phyloP scores from a whole-genome alignment of 2,797 vertebrate genomes.

The Chelon auratus region DNA sequence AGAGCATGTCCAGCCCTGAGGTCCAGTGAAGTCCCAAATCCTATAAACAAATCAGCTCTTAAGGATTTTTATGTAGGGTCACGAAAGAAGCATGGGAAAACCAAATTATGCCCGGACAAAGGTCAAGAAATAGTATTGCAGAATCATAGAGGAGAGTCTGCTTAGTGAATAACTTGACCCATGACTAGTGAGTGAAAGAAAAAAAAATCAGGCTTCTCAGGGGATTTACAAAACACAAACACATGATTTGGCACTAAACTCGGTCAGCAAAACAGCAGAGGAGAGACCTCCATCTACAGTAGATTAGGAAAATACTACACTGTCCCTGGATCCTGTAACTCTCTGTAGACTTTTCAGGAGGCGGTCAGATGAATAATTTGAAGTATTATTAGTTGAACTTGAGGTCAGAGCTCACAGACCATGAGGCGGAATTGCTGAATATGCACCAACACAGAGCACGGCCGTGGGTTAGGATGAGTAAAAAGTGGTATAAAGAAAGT shows the following conservation, averaged over 20 bases:
- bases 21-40: constrained; percentile 36
- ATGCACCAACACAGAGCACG: too few species aligned
- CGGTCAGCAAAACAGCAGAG: constrained; percentile 32
- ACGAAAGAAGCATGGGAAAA: constrained; percentile 57
- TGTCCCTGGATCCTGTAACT: background rate
- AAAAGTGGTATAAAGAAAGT: too few species aligned
- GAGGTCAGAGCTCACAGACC: too few species aligned
- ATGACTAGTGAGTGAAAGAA: constrained; percentile 41
- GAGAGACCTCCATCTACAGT: constrained; percentile 18
- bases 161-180: constrained; percentile 55
- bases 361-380: background rate
- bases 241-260: constrained; percentile 59
- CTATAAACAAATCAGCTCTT: constrained; percentile 46
- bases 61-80: constrained; percentile 36
- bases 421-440: too few species aligned
- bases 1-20: constrained; percentile 17
- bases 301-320: constrained; percentile 16
- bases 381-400: too few species aligned
- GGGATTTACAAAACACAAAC: constrained; percentile 65
- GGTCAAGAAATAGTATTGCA: constrained; percentile 40
- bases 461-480: too few species aligned
- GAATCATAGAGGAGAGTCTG: constrained; percentile 37
- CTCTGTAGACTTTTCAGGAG: constrained; percentile 6
- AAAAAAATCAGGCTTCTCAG: constrained; percentile 40
- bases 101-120: constrained; percentile 45